These are phyloP conservation scores for Philypnodon macrostomus DNA, from an alignment of 2,797 vertebrate genomes.

Conservation along the genomic window DNA sequence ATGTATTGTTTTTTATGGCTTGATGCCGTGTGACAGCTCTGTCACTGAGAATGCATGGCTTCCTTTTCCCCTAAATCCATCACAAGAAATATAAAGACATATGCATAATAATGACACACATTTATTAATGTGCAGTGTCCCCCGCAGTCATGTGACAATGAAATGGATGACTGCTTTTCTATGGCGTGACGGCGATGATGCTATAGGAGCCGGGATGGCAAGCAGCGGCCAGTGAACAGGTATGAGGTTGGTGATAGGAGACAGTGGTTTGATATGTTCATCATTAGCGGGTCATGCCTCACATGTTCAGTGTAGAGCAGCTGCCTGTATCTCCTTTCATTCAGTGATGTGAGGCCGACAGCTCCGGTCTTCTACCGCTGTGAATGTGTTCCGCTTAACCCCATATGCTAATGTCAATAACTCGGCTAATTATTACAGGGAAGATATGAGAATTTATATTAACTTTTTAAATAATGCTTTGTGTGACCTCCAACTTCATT, in stretches of 20 bases:
- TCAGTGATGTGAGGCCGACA: slow-evolving; percentile 2
- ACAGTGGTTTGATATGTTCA: slow-evolving; percentile 69
- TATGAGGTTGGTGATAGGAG: slow-evolving; percentile 29
- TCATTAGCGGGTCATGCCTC: slow-evolving; percentile 64
- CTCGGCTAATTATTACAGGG: no score
- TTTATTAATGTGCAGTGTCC: slow-evolving; percentile 81
- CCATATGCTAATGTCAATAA: not conserved
- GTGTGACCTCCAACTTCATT: no score
- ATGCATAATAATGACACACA: slow-evolving; percentile 82
- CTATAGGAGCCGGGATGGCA: slow-evolving; percentile 63
- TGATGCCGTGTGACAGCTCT: slow-evolving; percentile 71
- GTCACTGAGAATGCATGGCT: slow-evolving; percentile 73
- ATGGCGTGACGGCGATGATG: slow-evolving; percentile 50
- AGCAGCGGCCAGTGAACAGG: slow-evolving; percentile 70
- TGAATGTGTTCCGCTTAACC: not conserved
- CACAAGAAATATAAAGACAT: slow-evolving; percentile 78
- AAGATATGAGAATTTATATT: no score
- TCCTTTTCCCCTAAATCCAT: slow-evolving; percentile 75
- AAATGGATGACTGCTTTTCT: slow-evolving; percentile 75
- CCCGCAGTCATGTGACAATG: slow-evolving; percentile 79
- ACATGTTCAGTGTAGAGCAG: not conserved
- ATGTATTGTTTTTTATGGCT: slow-evolving; percentile 78
- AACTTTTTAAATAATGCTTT: no score
- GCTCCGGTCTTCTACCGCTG: not conserved
- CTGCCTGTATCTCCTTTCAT: not conserved